phyloP scores from a whole-genome alignment of 2,888 invertebrate species.

The Papilio gigon region DNA sequence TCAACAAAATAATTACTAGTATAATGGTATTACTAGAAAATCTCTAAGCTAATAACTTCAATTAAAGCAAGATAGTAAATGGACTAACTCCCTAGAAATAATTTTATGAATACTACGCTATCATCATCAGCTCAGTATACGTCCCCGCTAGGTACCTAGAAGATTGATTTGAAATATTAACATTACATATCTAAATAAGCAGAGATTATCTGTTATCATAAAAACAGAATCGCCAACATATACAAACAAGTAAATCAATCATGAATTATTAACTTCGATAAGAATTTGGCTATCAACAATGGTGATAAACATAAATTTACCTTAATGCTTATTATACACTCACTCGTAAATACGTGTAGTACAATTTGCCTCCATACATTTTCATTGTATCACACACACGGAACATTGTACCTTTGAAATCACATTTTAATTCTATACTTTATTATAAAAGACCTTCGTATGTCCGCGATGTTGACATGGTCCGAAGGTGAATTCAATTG shows the following conservation, averaged over 20 bases:
- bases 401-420: not conserved
- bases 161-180: too few species aligned
- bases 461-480: not conserved
- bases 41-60: constrained; percentile 11
- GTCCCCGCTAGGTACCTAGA: not conserved
- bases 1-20: not conserved
- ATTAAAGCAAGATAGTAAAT: too few species aligned
- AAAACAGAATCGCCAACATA: not conserved
- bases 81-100: too few species aligned
- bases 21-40: not conserved
- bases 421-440: not conserved
- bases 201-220: too few species aligned
- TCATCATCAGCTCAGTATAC: too few species aligned
- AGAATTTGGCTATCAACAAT: not conserved
- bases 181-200: too few species aligned
- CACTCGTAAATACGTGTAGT: not conserved
- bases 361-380: not conserved
- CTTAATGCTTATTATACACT: not conserved
- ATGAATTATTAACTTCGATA: not conserved
- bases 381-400: not conserved
- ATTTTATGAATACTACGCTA: too few species aligned
- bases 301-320: constrained; percentile 1
- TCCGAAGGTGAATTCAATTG: not conserved
- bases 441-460: not conserved
- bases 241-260: constrained; percentile 24